Percentiles rank a stretch among this genome's conserved stretches.
Conservation (phyloP, 2,888 invertebrate genomes). For the Tupiocoris notatus region DNA sequence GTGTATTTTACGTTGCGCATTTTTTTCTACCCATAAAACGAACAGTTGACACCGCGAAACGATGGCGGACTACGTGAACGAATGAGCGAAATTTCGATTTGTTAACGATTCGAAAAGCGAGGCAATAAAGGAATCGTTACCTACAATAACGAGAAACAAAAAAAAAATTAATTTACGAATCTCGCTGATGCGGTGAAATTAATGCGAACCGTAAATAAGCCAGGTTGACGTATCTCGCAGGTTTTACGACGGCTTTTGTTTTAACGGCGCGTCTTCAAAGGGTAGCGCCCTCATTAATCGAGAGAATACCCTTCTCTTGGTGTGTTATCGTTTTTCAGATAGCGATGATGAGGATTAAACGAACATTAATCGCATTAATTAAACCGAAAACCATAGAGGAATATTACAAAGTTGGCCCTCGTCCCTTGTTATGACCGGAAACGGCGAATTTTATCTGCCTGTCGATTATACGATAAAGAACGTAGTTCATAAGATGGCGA, state of each 20-base stretch:
- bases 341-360: not conserved
- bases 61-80: too few species aligned
- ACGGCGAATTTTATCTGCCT: not conserved
- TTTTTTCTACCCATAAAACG: too few species aligned
- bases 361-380: not conserved
- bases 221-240: slow-evolving; percentile 30
- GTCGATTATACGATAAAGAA: too few species aligned
- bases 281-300: slow-evolving; percentile 34
- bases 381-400: not conserved
- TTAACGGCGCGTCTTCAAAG: slow-evolving; percentile 27
- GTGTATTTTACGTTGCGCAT: too few species aligned
- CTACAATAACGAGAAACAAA: not conserved
- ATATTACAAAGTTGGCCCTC: not conserved
- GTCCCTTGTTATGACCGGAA: not conserved
- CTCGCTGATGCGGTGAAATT: slow-evolving; percentile 30
- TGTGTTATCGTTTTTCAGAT: not conserved
- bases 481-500: too few species aligned
- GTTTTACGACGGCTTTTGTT: slow-evolving; percentile 34
- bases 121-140: too few species aligned
- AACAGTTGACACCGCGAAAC: too few species aligned
- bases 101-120: too few species aligned
- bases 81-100: too few species aligned
- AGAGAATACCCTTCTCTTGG: not conserved
- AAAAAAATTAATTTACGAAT: slow-evolving; percentile 19
- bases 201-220: slow-evolving; percentile 35